phyloP scores from a whole-genome alignment of 2,888 invertebrate genomes.

The Andrena flavipes region DNA sequence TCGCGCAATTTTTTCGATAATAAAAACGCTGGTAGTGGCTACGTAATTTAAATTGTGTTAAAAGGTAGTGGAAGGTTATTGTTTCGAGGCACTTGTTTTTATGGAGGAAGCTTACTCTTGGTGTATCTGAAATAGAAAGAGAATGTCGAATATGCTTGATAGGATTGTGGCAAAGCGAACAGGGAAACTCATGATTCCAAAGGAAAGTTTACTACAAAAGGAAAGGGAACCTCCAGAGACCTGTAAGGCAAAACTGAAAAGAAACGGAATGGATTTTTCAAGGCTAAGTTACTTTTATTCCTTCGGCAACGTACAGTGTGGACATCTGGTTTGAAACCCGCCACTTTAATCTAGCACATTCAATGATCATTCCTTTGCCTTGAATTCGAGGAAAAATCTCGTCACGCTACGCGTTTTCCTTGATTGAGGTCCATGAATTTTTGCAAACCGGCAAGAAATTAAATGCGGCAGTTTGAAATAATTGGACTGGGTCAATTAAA shows the following conservation, averaged over 20 bases:
- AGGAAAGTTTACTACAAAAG: constrained; percentile 6
- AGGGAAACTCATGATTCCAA: not conserved
- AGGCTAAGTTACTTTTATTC: not conserved
- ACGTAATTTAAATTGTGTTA: too few species aligned
- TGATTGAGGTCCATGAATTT: not conserved
- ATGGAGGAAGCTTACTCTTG: too few species aligned
- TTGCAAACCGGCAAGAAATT: not conserved
- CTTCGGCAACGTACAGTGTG: not conserved
- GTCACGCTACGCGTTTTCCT: not conserved
- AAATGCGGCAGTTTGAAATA: not conserved
- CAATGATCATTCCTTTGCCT: not conserved
- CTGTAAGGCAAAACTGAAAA: constrained; percentile 5
- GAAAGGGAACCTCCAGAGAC: constrained; percentile 7
- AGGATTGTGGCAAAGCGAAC: constrained; percentile 5
- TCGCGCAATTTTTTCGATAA: not conserved
- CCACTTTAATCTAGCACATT: constrained; percentile 17
- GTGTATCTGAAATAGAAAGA: too few species aligned
- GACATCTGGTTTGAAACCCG: constrained; percentile 15
- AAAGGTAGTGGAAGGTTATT: too few species aligned
- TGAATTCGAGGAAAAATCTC: not conserved
- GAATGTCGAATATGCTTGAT: not conserved
- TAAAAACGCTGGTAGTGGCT: not conserved
- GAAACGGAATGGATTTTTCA: not conserved
- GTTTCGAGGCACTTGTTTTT: too few species aligned
- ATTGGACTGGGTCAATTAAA: not conserved